Evolutionary conservation across 1,140 invertebrate genomes (phyloP), one percentile per base, ranked within the genome.

Genomic region (Scaptomyza pallida): DNA sequence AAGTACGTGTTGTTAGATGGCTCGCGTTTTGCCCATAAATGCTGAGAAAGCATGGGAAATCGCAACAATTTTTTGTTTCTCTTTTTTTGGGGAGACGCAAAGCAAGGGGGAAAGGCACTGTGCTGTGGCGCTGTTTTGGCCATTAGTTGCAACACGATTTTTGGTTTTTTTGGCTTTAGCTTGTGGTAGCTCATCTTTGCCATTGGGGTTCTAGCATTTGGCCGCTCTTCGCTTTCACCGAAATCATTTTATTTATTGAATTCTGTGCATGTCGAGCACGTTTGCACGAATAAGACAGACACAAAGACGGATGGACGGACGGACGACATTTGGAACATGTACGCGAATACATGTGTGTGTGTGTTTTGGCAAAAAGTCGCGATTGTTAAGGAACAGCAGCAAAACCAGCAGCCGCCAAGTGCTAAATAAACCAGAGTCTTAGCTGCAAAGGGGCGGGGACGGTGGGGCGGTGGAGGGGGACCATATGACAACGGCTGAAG

Each of bases 201-300:
- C 15, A 50, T 8, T 30, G 26, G 26, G 5, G 44, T 69, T 86
- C 79, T 67, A 56, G 21, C 23, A 26, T 26, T 5, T 30, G 26
- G 23, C 26, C 0, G 1, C 41, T 48, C 63, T 78, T 86, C 81
- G 81, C 81, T 86, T 86, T 86, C 81, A 86, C 81, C 81, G 74
- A 88, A 85, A 69, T 78, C 73, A 81, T 81, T 88, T 81, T 88
- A 86, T 81, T 88, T 83, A 85, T 85, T 88, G 78, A 88, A 86
- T 81, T 86, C 77, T 88, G 61, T 71, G 74, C 82, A 86, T 88
- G 82, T 88, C 81, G 74, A 50, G 77, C 81, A 86, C 81, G 82
- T 81, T 75, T 86, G 83, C 81, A 86, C 81, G 81, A 88, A 69
- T 35, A 16, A 50, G 63, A n/a, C 37, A n/a, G 47, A 43, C 45